phyloP scores from a whole-genome alignment of 2,888 invertebrate genomes.

The Andrena dorsata region DNA sequence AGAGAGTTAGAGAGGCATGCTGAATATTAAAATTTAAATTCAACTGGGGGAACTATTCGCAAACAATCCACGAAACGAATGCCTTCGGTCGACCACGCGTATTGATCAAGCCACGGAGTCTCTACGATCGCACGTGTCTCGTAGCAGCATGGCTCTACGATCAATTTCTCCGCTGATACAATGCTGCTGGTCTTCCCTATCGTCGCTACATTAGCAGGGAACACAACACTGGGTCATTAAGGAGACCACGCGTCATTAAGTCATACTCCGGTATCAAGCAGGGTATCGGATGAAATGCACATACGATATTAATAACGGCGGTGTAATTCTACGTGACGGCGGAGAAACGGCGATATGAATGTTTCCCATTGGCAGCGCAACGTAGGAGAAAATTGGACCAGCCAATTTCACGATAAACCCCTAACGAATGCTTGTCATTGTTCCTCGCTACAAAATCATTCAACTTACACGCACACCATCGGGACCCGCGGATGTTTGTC shows the following conservation, averaged over 20 bases:
- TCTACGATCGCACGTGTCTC: slow-evolving; percentile 32
- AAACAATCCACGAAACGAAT: not conserved
- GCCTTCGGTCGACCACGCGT: not conserved
- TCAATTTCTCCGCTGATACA: slow-evolving; percentile 59
- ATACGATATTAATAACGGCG: slow-evolving; percentile 58
- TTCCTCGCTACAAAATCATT: too few relatives aligned
- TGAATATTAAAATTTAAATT: too few relatives aligned
- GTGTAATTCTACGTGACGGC: slow-evolving; percentile 31
- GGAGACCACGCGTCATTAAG: slow-evolving; percentile 63
- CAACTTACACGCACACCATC: too few relatives aligned
- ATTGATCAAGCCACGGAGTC: slow-evolving; percentile 22
- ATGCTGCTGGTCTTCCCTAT: slow-evolving; percentile 49
- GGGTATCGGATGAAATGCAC: slow-evolving; percentile 48
- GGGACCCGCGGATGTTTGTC: too few relatives aligned
- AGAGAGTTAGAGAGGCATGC: too few relatives aligned
- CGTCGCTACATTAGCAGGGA: slow-evolving; percentile 54
- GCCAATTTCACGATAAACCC: not conserved
- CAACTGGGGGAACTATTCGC: too few relatives aligned
- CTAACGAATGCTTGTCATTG: not conserved
- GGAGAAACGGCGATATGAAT: not conserved
- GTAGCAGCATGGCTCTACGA: slow-evolving; percentile 42
- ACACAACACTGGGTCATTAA: slow-evolving; percentile 66
- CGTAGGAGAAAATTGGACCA: not conserved
- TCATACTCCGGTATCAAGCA: slow-evolving; percentile 47
- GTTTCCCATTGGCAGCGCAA: too few relatives aligned